Evolutionary conservation across 2,113 vertebrate genomes (phyloP), one percentile per base, ranked within the genome.

Genomic region (Seriola dumerili): DNA sequence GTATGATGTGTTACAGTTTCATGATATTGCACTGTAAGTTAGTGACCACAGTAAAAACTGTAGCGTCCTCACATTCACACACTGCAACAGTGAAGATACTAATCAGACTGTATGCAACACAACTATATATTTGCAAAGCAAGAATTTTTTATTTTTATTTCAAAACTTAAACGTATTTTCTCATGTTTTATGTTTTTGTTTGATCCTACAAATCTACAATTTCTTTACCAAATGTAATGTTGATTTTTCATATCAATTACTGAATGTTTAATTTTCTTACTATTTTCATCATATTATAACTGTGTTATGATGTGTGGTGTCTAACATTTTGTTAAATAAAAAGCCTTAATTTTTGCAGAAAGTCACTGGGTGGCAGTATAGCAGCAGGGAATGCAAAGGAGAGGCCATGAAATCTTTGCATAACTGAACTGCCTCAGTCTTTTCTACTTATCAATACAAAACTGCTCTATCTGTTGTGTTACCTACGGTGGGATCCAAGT

Each of bases 301-400:
- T 52, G 10, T 32, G 34, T 29, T 58, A 11, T 61, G 34, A 66
- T 84, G 52, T 75, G 7, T 32, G 17, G 32, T 61, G n/a, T 48
- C 32, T 61, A 21, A 72, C n/a, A 29, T 77, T 46, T 75, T 64
- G 2, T 69, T 21, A 10, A 85, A 85, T 87, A 79, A 83, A 87
- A 78, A 21, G 19, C 19, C 17, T 64, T 78, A 1, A 17, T 58
- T 67, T 76, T 70, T 17, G 21, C 34, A 78, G 16, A 38, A 4
- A 21, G 61, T 32, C 90, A 85, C 85, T 84, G 10, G 89, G 70
- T 78, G 91, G 91, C 80, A 93, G 90, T 55, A 89, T 0, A 85
- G 73, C 68, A 69, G 14, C 80, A 80, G 13, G 8, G 23, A 54
- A 68, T 46, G 21, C 2, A 59, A 32, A 11, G 4, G 1, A 19